These are phyloP conservation scores for Anodontia alba DNA, from an alignment of 2,888 invertebrate genomes.

Conservation along the genomic window DNA sequence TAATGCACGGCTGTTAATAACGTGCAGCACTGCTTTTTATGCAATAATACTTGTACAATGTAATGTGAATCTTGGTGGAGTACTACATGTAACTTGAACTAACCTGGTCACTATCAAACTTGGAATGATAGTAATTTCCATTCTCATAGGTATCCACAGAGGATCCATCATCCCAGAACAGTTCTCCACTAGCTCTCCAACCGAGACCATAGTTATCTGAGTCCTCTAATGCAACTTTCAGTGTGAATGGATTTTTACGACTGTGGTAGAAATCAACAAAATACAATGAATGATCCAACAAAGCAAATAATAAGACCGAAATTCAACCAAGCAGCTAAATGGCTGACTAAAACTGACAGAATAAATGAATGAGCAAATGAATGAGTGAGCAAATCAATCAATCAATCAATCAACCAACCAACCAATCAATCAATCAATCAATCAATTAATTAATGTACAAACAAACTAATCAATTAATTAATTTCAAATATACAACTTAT, in stretches of 20 bases:
- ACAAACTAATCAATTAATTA: no score
- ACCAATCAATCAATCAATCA: no score
- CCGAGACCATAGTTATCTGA: constrained; percentile 72
- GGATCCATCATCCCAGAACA: constrained; percentile 94
- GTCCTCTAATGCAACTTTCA: constrained; percentile 88
- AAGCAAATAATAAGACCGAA: neutral
- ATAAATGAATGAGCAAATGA: no score
- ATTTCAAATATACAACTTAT: no score
- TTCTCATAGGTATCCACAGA: constrained; percentile 86
- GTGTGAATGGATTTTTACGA: constrained; percentile 88
- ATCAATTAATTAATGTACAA: neutral
- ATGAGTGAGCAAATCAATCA: no score
- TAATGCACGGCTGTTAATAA: no score
- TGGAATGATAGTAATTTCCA: constrained; percentile 22
- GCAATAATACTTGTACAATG: no score
- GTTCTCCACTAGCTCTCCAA: constrained; percentile 87
- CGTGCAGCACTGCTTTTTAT: no score
- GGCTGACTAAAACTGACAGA: no score
- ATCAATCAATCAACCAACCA: no score
- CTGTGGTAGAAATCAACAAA: constrained; percentile 75
- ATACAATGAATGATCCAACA: neutral
- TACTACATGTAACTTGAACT: no score
- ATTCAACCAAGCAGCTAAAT: neutral
- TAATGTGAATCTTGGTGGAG: no score
- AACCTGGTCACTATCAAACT: neutral